Evolutionary conservation across 1,140 invertebrate genomes (phyloP).

Genomic region (Stenopsyche tienmushanensis): DNA sequence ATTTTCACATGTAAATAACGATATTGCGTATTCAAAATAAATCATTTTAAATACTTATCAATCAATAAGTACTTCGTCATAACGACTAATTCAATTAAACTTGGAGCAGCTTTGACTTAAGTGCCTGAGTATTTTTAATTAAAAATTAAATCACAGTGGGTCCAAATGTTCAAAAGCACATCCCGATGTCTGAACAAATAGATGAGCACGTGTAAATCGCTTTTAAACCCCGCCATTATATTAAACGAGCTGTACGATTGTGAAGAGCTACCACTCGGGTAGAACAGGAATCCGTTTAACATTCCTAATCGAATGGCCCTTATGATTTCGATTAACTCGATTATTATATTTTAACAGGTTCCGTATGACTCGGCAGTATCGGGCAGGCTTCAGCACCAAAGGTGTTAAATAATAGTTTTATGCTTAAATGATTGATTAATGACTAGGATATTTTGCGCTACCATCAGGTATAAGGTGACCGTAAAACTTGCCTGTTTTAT

Average conservation of each 20-base stretch:
- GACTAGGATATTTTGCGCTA: constrained; percentile 37
- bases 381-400: constrained; percentile 35
- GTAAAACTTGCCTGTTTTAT: too few species aligned
- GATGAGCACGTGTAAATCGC: too few species aligned
- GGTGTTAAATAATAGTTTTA: constrained; percentile 54
- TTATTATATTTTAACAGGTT: constrained; percentile 59
- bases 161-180: too few species aligned
- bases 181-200: too few species aligned
- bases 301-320: constrained; percentile 56
- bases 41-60: too few species aligned
- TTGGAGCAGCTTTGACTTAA: too few species aligned
- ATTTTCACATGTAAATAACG: too few species aligned
- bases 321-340: constrained; percentile 58
- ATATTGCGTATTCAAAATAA: too few species aligned
- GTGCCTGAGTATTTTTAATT: too few species aligned
- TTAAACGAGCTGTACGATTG: neutral
- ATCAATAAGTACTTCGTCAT: too few species aligned
- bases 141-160: too few species aligned
- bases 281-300: constrained; percentile 43
- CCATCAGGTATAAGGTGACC: neutral
- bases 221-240: neutral
- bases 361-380: constrained; percentile 55
- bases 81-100: too few species aligned
- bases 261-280: neutral
- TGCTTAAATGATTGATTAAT: constrained; percentile 55